These are phyloP conservation scores for Mirza zaza DNA, from an alignment of 2,113 vertebrate genomes.

Conservation along the genomic window DNA sequence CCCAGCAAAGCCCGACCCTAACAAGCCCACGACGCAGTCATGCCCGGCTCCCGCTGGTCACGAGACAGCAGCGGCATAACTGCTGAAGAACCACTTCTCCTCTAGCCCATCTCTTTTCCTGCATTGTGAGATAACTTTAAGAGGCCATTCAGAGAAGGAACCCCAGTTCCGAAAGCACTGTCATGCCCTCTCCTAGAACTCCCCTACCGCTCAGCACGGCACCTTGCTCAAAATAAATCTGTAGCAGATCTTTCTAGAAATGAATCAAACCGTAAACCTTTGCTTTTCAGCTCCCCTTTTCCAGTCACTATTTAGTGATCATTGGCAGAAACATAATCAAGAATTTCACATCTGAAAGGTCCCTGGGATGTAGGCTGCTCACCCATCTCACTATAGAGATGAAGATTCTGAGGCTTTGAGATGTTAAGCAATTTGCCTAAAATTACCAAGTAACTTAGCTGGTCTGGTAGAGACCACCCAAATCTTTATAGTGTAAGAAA, in stretches of 20 bases:
- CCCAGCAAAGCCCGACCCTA: too few species aligned
- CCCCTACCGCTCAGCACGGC: not conserved
- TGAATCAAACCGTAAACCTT: not conserved
- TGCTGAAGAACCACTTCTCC: not conserved
- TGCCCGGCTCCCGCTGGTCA: accelerated
- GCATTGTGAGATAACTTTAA: not conserved
- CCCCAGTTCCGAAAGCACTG: not conserved
- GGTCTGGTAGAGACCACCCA: not conserved
- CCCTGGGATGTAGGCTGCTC: not conserved
- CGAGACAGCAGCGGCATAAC: accelerated
- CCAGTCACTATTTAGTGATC: not conserved
- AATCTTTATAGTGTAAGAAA: not conserved
- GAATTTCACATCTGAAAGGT: not conserved
- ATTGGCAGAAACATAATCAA: not conserved
- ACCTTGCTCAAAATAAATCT: not conserved
- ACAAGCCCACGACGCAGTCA: accelerated
- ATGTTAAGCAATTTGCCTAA: too few species aligned
- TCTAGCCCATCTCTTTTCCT: not conserved
- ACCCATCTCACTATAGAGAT: not conserved
- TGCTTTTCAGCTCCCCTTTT: not conserved
- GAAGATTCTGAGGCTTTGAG: not conserved
- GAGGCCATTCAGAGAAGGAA: not conserved
- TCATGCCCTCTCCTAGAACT: not conserved
- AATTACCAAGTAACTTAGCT: not conserved
- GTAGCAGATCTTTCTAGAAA: not conserved